These are phyloP conservation scores for Ctenopoma kingsleyae DNA, from an alignment of 2,797 vertebrate genomes.

Conservation along the genomic window DNA sequence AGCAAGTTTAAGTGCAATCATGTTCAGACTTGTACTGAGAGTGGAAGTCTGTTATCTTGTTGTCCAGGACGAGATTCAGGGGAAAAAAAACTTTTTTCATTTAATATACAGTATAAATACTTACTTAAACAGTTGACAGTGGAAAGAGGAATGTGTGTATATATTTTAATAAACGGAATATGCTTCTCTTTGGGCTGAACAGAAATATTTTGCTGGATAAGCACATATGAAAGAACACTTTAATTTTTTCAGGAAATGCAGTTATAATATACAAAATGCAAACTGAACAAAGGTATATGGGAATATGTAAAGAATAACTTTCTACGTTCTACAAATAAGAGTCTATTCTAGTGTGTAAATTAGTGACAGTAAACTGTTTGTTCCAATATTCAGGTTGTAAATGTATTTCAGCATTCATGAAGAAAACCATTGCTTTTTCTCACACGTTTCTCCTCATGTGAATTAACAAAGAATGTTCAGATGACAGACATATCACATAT, in stretches of 20 bases:
- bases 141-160: slow-evolving; percentile 84
- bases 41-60: slow-evolving; percentile 86
- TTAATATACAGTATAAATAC: slow-evolving; percentile 74
- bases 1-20: slow-evolving; percentile 91
- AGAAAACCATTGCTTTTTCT: slow-evolving; percentile 64
- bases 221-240: slow-evolving; percentile 82
- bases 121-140: slow-evolving; percentile 70
- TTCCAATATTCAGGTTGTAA: slow-evolving; percentile 85
- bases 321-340: slow-evolving; percentile 83
- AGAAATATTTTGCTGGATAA: slow-evolving; percentile 86
- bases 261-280: slow-evolving; percentile 79
- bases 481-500: slow-evolving; percentile 81
- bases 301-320: slow-evolving; percentile 83
- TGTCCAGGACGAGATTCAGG: slow-evolving; percentile 90
- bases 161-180: slow-evolving; percentile 86
- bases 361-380: slow-evolving; percentile 83
- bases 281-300: slow-evolving; percentile 76
- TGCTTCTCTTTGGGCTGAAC: slow-evolving; percentile 77
- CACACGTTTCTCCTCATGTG: slow-evolving; percentile 57
- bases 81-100: slow-evolving; percentile 66
- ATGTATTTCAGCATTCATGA: slow-evolving; percentile 82
- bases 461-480: slow-evolving; percentile 27
- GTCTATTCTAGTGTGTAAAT: slow-evolving; percentile 84
- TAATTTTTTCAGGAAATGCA: slow-evolving; percentile 82
- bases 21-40: slow-evolving; percentile 87